phyloP scores from a whole-genome alignment of 2,113 vertebrate species.

The Macquaria australasica region DNA sequence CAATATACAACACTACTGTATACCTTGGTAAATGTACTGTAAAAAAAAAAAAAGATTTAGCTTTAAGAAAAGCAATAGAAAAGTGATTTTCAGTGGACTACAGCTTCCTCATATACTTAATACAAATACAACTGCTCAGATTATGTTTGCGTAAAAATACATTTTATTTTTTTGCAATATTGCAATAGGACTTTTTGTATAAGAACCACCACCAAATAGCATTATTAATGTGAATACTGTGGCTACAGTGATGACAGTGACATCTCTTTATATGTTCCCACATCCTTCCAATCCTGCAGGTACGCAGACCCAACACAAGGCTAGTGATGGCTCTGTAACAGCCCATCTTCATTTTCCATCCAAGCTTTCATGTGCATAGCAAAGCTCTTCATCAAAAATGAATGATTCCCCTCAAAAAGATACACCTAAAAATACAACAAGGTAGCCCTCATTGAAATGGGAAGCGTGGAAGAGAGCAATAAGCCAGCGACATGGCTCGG shows the following conservation, averaged over 20 bases:
- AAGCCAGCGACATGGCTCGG: slow-evolving; percentile 13
- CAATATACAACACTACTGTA: neutral
- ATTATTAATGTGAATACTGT: neutral
- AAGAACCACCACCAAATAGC: neutral
- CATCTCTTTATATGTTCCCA: neutral
- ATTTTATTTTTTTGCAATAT: neutral
- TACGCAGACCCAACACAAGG: neutral
- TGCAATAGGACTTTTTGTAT: no score
- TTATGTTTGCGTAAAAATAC: neutral
- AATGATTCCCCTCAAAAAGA: slow-evolving; percentile 42
- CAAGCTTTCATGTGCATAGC: slow-evolving; percentile 46
- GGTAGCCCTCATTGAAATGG: slow-evolving; percentile 48
- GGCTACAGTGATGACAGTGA: neutral
- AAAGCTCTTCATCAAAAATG: slow-evolving; percentile 47
- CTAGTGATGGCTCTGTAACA: slow-evolving; percentile 7
- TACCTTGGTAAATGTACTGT: neutral
- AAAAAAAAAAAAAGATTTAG: no score
- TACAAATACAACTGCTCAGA: neutral
- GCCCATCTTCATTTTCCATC: slow-evolving; percentile 28
- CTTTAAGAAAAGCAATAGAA: neutral
- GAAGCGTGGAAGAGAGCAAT: slow-evolving; percentile 30
- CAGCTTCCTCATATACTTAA: neutral
- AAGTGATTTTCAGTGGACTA: neutral
- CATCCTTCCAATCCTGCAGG: slow-evolving; percentile 3
- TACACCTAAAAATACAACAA: slow-evolving; percentile 19